Evolutionary conservation across 2,888 invertebrate species (phyloP).

Genomic region (Trachelus tabidus): DNA sequence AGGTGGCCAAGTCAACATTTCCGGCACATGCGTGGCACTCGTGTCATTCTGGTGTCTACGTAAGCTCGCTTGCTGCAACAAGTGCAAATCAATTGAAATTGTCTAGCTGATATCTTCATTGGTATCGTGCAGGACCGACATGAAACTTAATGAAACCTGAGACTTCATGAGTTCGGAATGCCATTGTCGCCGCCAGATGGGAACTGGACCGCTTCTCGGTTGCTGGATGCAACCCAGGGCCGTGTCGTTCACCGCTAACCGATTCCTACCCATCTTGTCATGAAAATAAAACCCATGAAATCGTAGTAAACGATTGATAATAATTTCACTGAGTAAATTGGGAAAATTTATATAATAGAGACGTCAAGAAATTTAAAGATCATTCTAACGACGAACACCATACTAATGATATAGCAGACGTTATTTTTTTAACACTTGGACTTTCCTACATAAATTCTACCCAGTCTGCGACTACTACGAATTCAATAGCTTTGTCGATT

Average conservation of each 20-base stretch:
- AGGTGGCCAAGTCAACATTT: constrained; percentile 1
- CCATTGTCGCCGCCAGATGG: background rate
- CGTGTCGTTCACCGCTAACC: background rate
- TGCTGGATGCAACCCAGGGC: constrained; percentile 1
- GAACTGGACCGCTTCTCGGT: constrained; percentile 1
- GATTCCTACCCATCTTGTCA: background rate
- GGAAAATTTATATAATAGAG: background rate
- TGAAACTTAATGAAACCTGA: background rate
- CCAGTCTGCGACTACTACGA: background rate
- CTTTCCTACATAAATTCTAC: background rate
- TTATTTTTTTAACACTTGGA: background rate
- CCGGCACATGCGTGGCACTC: background rate
- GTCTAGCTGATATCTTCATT: constrained; percentile 1
- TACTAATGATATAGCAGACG: background rate
- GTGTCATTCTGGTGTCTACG: background rate
- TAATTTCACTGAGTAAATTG: background rate
- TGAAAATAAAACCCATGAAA: background rate
- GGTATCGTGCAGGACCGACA: background rate
- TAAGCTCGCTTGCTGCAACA: constrained; percentile 8
- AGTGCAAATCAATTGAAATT: constrained; percentile 17
- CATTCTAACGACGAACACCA: background rate
- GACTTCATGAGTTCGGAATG: background rate
- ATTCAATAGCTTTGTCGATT: background rate
- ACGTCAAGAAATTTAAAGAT: background rate
- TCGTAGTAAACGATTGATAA: background rate